Base-by-base conservation (phyloP, 2,113 vertebrate species). In the Melanotaenia duboulayi region DNA sequence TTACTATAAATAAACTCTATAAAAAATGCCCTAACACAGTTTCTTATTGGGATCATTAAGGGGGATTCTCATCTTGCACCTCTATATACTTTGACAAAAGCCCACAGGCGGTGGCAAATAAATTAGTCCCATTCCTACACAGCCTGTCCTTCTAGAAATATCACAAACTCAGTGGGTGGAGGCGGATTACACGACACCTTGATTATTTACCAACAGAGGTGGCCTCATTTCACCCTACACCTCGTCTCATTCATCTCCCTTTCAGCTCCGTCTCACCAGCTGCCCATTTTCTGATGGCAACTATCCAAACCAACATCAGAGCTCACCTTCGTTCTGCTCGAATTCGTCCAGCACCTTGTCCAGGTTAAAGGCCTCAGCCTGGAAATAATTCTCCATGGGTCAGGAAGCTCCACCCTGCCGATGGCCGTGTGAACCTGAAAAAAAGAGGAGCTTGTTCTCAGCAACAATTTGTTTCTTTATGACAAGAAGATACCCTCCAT, bases 321-420 rank as follows among this genome's bases (percentile, higher is more conserved):
- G n/a, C 81, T 94, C 89, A 99, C 98, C 98, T 98, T 98, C 96
- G 64, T 98, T 98, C 94, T 98, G 96, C 91, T 99, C 98, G 87
- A 99, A 99, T 91, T 99, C 98, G 74, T 99, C 98, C 95, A 99
- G 95, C 90, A 99, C 98, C 95, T 98, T 99, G 93, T 99, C 98
- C 91, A 99, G 95, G 95, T 99, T 98, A 92, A 96, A 99, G 88
- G 97, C 97, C 93, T 98, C 98, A 92, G 97, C 95, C 95, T 99
- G 97, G 92, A 99, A 99, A 90, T 99, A 99, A 96, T 99, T 98
- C 97, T 99, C 98, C 98, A 99, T 99, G 97, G 87, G 96, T 97
- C 92, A 97, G 90, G 88, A 95, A 94, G 93, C 93, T 90, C 94
- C 94, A 91, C 95, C 93, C 91, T 95, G 95, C 91, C 88, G 81